Base-by-base conservation (phyloP, 1,140 invertebrate species). In the Nautilus pompilius region DNA sequence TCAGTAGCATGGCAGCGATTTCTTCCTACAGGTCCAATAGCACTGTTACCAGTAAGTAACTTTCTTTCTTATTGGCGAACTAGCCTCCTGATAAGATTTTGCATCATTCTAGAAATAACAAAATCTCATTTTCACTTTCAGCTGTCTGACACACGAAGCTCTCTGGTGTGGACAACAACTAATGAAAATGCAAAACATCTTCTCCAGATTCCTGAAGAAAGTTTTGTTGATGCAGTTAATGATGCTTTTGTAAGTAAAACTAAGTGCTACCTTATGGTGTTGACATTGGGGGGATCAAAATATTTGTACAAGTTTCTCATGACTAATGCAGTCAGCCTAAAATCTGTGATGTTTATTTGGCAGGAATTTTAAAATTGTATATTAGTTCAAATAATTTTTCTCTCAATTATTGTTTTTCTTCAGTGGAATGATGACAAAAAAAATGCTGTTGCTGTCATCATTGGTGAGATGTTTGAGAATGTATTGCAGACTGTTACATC, bases 1-100 rank as follows among this genome's bases (percentile, higher is more conserved):
- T 86, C 86, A 36, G 90, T 92, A 33, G 96, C 95, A 0, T 99
- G 95, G 95, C 96, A 99, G 81, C 87, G 94, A 65, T 99, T 98
- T 84, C 81, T 97, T 60, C 91, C 93, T 2, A 90, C 86, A 22
- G 96, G 96, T 3, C 93, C 95, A 0, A 87, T 99, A 32, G 96
- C 96, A 17, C 76, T 98, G 33, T 83, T 99, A 36, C 96, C 96
- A 36, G 89, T 92, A 85, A 87, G 84, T 80, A 62, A 28, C n/a
- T 54, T 32, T 49, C 24, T 66, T 57, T n/a, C 5, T 63, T 33
- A n/a, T 26, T 10, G 26, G n/a, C 8, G 8, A n/a, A n/a, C n/a
- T n/a, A n/a, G n/a, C n/a, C n/a, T n/a, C n/a, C n/a, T n/a, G n/a
- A n/a, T n/a, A n/a, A n/a, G n/a, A n/a, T n/a, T n/a, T n/a, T n/a